These are phyloP conservation scores for Ctenodactylus gundi DNA, from an alignment of 2,113 vertebrate species.

Conservation along the genomic window DNA sequence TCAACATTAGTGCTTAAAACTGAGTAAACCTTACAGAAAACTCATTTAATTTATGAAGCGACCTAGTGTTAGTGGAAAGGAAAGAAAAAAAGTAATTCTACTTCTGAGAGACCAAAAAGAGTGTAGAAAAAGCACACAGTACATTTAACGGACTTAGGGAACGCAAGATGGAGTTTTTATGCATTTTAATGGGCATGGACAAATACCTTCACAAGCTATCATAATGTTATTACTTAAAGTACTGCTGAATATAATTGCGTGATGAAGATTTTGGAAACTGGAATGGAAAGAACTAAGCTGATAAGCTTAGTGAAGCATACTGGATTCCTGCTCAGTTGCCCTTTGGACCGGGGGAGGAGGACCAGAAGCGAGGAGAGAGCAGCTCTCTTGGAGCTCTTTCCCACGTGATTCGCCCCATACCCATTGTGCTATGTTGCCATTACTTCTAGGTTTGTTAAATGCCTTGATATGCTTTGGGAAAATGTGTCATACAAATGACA, in stretches of 20 bases:
- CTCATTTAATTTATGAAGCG: not conserved
- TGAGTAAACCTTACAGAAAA: not conserved
- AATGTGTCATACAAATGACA: constrained; percentile 56
- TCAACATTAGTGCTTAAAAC: not conserved
- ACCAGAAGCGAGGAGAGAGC: constrained; percentile 74
- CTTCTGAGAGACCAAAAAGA: not conserved
- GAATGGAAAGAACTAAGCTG: constrained; percentile 67
- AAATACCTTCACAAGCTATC: constrained; percentile 66
- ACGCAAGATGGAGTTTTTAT: not conserved
- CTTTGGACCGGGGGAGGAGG: constrained; percentile 76
- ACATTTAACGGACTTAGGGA: not conserved
- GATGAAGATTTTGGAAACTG: constrained; percentile 46
- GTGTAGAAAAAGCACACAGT: not conserved
- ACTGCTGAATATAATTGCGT: constrained; percentile 69
- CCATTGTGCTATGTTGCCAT: constrained; percentile 77
- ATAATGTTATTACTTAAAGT: constrained; percentile 82
- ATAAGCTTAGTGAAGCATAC: constrained; percentile 84
- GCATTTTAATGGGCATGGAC: constrained; percentile 25
- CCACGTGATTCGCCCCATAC: constrained; percentile 79
- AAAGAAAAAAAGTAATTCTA: not conserved
- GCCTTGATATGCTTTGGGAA: constrained; percentile 54
- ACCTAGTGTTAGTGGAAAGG: not conserved
- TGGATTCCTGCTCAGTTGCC: constrained; percentile 83
- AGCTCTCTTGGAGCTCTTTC: constrained; percentile 62
- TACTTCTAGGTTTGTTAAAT: constrained; percentile 38